Base-by-base conservation (phyloP, 2,113 vertebrate species). In the Mesitornis unicolor region DNA sequence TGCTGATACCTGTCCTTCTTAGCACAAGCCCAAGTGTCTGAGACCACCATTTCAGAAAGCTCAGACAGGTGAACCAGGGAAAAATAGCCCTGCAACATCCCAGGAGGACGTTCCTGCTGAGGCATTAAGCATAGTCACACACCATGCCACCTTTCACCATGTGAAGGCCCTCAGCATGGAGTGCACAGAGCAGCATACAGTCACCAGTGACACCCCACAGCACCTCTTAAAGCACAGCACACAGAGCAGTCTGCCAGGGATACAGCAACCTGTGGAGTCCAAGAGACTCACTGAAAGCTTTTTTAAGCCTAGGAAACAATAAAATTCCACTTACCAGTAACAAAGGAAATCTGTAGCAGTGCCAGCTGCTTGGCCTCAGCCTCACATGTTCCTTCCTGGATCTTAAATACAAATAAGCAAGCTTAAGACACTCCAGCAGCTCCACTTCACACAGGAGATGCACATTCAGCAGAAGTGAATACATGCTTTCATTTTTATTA, bases 31-130 rank as follows among this genome's bases (percentile, higher is more conserved):
- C 35, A 38, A 31, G 45, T 11, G 16, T 18, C 50, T 60, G 57
- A 16, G 45, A 33, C 26, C 10, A 53, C 21, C 22, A 11, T 38
- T 76, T 51, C 29, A 29, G 48, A 56, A 80, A 64, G 15, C 38
- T 85, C 54, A 40, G 31, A 11, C 4, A 33, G 26, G 16, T 11
- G n/a, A 63, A 43, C 29, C 7, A 26, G 35, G 16, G 36, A 24
- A 36, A n/a, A 82, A 53, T 7, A 28, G 29, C 25, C 36, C 63
- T 57, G 57, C n/a, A n/a, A n/a, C n/a, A n/a, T n/a, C n/a, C n/a
- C n/a, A n/a, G n/a, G 36, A 29, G 56, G 69, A 47, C 1, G 0
- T 25, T 35, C n/a, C 25, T 1, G 2, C 33, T 2, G 19, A 31
- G 33, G 13, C 36, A 40, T 6, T 22, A 31, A 31, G 48, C 73